Evolutionary conservation across 2,888 invertebrate species (phyloP).

Genomic region (Erpobdella octoculata): DNA sequence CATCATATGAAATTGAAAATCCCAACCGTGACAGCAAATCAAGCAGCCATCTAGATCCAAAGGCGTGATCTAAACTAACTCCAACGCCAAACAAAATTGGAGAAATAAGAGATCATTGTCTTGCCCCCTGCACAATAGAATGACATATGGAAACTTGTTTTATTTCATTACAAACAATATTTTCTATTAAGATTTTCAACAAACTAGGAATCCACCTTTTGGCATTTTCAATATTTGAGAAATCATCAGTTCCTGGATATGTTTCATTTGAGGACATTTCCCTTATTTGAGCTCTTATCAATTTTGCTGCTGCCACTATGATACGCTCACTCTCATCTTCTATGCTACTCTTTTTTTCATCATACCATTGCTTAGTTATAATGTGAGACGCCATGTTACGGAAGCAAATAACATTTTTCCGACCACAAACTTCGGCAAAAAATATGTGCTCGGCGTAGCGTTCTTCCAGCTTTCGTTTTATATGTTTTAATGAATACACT

Average conservation of each 20-base stretch:
- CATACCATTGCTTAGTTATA: constrained; percentile 6
- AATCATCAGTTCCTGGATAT: background rate
- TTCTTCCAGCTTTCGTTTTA: background rate
- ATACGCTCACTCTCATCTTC: constrained; percentile 6
- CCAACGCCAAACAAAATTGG: constrained; percentile 12
- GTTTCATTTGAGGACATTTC: background rate
- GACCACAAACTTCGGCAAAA: background rate
- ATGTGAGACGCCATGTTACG: background rate
- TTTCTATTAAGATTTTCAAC: background rate
- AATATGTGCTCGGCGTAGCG: background rate
- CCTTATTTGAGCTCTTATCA: background rate
- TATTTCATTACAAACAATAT: background rate
- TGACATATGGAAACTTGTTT: constrained; percentile 7
- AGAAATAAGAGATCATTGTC: background rate
- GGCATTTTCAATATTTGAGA: background rate
- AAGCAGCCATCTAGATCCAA: background rate
- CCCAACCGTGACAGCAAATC: background rate
- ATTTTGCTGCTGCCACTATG: background rate
- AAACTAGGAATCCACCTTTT: background rate
- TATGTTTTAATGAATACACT: background rate
- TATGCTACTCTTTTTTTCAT: background rate
- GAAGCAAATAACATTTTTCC: background rate
- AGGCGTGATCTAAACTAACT: background rate
- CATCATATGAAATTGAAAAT: background rate
- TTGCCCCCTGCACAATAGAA: background rate